Evolutionary conservation across 2,797 vertebrate species (phyloP).

Genomic region (Pseudochromis fuscus): DNA sequence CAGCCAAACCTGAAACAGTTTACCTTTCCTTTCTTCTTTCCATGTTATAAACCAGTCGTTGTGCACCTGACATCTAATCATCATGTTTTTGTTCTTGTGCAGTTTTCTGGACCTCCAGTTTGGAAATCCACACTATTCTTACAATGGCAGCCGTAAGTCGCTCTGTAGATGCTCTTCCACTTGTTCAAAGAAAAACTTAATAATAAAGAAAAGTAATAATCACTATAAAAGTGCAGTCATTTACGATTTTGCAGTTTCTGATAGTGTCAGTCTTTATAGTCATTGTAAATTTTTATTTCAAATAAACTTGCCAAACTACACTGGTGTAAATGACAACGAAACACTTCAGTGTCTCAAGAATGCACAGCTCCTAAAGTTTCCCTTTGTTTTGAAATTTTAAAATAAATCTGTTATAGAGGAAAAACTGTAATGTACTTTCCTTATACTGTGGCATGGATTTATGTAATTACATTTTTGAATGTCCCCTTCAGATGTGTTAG

Average conservation of each 20-base stretch:
- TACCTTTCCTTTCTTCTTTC: not conserved
- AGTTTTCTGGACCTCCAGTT: conserved; percentile 62
- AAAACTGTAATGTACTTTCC: not conserved
- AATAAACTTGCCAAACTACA: not conserved
- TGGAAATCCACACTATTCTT: conserved; percentile 40
- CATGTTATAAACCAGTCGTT: not conserved
- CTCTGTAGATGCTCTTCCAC: not conserved
- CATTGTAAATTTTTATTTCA: too few relatives aligned
- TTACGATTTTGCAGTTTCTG: too few relatives aligned
- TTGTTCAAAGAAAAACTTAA: not conserved
- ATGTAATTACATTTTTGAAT: not conserved
- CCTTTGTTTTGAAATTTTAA: not conserved
- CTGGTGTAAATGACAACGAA: not conserved
- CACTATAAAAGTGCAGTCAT: too few relatives aligned
- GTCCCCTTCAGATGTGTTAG: not conserved
- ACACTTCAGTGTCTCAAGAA: not conserved
- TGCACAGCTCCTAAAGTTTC: not conserved
- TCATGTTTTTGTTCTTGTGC: conserved; percentile 31
- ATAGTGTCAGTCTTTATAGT: too few relatives aligned
- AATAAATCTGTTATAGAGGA: not conserved
- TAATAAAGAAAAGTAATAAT: too few relatives aligned
- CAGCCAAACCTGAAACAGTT: conserved; percentile 18
- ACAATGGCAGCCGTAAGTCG: conserved; percentile 88
- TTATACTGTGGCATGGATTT: not conserved
- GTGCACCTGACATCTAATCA: not conserved